Evolutionary conservation across 2,888 invertebrate species (phyloP).

Genomic region (Toxonevra muliebris): DNA sequence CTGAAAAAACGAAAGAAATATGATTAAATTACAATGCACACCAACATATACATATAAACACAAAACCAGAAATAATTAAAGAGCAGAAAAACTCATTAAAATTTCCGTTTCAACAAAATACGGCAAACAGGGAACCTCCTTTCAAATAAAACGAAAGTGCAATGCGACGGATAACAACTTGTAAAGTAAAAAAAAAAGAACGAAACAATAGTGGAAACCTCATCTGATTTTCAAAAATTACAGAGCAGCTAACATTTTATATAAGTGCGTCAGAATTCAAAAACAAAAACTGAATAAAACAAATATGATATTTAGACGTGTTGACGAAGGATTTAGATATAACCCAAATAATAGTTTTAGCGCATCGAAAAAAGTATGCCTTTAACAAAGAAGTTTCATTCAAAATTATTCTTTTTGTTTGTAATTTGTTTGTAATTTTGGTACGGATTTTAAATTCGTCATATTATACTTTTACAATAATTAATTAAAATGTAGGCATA

Average conservation of each 20-base stretch:
- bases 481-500: no score
- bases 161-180: constrained; percentile 11
- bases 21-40: constrained; percentile 17
- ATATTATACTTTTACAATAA: no score
- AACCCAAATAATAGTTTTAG: no score
- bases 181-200: background rate
- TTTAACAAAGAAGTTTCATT: no score
- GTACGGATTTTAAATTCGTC: no score
- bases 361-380: no score
- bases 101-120: constrained; percentile 6
- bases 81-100: constrained; percentile 12
- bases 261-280: no score
- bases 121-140: background rate
- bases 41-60: background rate
- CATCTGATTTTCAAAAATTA: constrained; percentile 7
- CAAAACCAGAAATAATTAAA: background rate
- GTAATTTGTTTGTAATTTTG: no score
- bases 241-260: constrained; percentile 1
- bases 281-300: no score
- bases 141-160: background rate
- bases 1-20: constrained; percentile 60
- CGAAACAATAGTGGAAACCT: background rate
- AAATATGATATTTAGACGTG: no score
- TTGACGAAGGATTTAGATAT: no score
- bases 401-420: no score